Percentiles rank a stretch among this genome's conserved stretches.
Evolutionary conservation across 1,140 invertebrate genomes (phyloP).

Genomic region (Caligus rogercresseyi): DNA sequence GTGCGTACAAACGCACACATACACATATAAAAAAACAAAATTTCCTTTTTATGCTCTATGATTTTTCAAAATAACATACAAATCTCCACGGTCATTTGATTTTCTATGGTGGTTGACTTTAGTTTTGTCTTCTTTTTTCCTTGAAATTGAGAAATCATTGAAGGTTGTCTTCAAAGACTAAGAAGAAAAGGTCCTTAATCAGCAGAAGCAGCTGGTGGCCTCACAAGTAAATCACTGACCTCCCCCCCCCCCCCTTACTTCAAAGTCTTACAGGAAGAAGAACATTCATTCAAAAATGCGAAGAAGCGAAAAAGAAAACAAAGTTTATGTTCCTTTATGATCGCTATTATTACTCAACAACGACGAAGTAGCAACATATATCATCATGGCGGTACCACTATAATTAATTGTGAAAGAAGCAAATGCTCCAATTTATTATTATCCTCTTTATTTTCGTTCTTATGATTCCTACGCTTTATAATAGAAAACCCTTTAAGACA

Average conservation of each 20-base stretch:
- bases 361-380: not conserved
- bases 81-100: constrained; percentile 13
- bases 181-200: not conserved
- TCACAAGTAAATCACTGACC: too few species aligned
- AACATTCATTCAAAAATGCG: too few species aligned
- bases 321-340: not conserved
- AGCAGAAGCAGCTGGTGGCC: too few species aligned
- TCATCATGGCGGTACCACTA: not conserved
- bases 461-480: too few species aligned
- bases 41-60: not conserved
- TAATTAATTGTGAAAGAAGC: not conserved
- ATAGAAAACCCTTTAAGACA: too few species aligned
- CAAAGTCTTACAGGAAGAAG: too few species aligned
- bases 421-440: too few species aligned
- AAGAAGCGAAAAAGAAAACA: too few species aligned
- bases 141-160: not conserved
- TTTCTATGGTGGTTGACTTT: constrained; percentile 13
- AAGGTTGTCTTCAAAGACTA: not conserved
- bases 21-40: not conserved
- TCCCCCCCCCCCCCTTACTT: too few species aligned
- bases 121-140: constrained; percentile 2
- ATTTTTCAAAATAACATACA: not conserved
- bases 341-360: not conserved
- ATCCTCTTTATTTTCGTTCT: too few species aligned
- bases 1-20: not conserved